These are phyloP conservation scores for Prietella phreatophila DNA, from an alignment of 2,113 vertebrate genomes.

Conservation along the genomic window DNA sequence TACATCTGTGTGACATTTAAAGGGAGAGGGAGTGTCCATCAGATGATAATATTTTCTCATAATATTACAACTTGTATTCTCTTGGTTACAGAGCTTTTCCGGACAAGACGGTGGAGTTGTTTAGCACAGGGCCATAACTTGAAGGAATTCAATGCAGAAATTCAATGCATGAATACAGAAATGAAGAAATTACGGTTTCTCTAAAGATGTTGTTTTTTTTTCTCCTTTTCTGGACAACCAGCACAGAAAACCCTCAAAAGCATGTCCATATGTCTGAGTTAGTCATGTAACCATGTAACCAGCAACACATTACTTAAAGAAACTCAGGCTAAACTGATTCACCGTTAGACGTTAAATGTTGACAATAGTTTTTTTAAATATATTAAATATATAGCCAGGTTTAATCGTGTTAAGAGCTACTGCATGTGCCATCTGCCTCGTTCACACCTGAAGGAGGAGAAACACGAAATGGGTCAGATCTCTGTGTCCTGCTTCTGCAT, in stretches of 20 bases:
- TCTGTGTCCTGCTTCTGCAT: neutral
- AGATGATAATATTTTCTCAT: neutral
- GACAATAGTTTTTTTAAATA: neutral
- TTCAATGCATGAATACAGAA: too few relatives aligned
- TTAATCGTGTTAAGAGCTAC: neutral
- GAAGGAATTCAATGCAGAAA: too few relatives aligned
- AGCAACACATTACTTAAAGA: neutral
- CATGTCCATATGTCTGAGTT: neutral
- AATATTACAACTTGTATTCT: neutral
- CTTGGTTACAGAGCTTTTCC: neutral
- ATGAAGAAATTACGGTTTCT: too few relatives aligned
- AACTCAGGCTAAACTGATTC: neutral
- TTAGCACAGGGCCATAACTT: neutral
- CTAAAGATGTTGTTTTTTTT: too few relatives aligned
- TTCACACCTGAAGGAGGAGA: conserved; percentile 1
- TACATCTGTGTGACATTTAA: neutral
- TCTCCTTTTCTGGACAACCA: too few relatives aligned
- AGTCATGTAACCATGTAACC: neutral
- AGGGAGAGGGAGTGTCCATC: neutral
- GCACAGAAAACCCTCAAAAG: too few relatives aligned
- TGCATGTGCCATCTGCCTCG: neutral
- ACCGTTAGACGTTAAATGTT: neutral
- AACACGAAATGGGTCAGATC: conserved; percentile 8
- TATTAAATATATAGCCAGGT: neutral
- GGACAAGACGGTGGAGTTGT: too few relatives aligned